These are phyloP conservation scores for Hippocampus barbouri DNA, from an alignment of 2,113 vertebrate species.

Conservation along the genomic window DNA sequence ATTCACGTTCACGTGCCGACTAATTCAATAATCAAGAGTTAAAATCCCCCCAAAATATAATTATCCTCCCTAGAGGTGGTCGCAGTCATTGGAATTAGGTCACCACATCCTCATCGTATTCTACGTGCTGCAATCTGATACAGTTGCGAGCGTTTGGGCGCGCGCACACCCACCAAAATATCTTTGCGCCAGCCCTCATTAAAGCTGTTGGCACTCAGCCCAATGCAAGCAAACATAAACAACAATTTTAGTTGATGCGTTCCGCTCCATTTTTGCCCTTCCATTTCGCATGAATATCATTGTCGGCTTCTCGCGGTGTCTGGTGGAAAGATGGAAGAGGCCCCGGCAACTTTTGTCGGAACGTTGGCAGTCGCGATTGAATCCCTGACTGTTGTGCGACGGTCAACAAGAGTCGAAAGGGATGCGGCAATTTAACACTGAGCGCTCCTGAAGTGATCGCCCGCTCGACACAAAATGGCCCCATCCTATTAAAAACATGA, in stretches of 20 bases:
- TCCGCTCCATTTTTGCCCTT: background rate
- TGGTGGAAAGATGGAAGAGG: too few species aligned
- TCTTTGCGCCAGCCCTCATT: slow-evolving; percentile 31
- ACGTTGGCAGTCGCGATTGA: background rate
- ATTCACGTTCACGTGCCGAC: background rate
- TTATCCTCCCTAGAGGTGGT: background rate
- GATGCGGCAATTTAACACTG: slow-evolving; percentile 46
- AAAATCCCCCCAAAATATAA: background rate
- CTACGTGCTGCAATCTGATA: slow-evolving; percentile 35
- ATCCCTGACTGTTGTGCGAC: background rate
- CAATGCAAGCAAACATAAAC: background rate
- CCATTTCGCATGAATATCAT: background rate
- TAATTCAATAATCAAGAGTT: background rate
- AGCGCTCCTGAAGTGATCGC: slow-evolving; percentile 47
- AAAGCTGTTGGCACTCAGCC: background rate
- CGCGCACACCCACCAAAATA: background rate
- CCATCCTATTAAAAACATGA: slow-evolving; percentile 58
- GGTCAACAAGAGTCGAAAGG: slow-evolving; percentile 2
- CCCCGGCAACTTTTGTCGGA: too few species aligned
- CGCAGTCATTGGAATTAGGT: background rate
- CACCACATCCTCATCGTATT: slow-evolving; percentile 25
- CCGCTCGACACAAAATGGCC: slow-evolving; percentile 35
- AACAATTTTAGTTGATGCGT: background rate
- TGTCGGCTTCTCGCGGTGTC: too few species aligned
- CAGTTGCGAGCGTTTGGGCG: slow-evolving; percentile 30